Percentiles rank a stretch among this genome's conserved stretches.
phyloP scores from a whole-genome alignment of 2,888 invertebrate genomes.

The Zaprionus lineosus region DNA sequence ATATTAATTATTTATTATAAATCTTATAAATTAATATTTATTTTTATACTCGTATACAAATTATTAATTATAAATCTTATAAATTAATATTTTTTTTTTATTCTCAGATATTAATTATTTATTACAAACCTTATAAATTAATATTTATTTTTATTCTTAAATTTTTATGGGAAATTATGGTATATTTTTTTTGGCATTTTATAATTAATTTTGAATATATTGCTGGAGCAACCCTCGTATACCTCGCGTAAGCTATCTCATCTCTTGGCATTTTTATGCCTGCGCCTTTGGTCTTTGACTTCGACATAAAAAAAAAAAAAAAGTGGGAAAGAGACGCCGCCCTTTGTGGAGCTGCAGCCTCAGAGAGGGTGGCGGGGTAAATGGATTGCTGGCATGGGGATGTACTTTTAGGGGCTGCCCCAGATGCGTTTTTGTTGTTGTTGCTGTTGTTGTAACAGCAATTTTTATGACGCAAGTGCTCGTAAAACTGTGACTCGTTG shows the following conservation, averaged over 20 bases:
- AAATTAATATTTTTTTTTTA: too few relatives aligned
- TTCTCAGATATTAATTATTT: too few relatives aligned
- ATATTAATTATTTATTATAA: too few relatives aligned
- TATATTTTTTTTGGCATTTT: neutral
- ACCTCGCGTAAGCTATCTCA: constrained; percentile 28
- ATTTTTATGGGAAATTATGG: too few relatives aligned
- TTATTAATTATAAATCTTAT: too few relatives aligned
- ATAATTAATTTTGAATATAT: neutral
- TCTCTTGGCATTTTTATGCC: constrained; percentile 55
- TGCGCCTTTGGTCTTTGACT: constrained; percentile 69
- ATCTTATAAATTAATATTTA: too few relatives aligned
- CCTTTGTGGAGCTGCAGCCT: constrained; percentile 33
- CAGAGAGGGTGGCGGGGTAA: neutral
- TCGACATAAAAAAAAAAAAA: constrained; percentile 60
- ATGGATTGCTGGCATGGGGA: neutral
- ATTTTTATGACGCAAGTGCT: constrained; percentile 68
- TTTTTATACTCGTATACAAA: too few relatives aligned
- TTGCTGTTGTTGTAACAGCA: constrained; percentile 67
- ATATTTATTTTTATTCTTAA: too few relatives aligned
- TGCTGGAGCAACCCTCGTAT: constrained; percentile 45
- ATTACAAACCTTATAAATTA: too few relatives aligned
- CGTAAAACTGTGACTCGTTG: constrained; percentile 65
- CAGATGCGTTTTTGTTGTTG: constrained; percentile 61
- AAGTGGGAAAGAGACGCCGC: constrained; percentile 55
- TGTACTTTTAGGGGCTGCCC: constrained; percentile 32